Percentiles rank a stretch among this genome's conserved stretches.
Conservation (phyloP, 2,888 invertebrate species). For the Stegana nigrithorax region DNA sequence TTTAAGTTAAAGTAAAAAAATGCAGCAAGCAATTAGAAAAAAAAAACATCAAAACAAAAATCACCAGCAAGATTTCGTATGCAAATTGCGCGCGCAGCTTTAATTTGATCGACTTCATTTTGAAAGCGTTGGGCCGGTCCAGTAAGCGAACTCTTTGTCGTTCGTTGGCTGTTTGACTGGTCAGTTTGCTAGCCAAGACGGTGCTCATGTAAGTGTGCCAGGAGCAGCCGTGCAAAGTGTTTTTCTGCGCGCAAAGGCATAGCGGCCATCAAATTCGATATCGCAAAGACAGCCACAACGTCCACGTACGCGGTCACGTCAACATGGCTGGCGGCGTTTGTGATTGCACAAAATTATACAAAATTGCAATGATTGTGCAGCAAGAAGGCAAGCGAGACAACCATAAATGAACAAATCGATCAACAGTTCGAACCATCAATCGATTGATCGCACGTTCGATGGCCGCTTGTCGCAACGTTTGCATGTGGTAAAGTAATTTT, state of each 20-base stretch:
- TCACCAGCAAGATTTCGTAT: conserved; percentile 45
- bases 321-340: conserved; percentile 42
- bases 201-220: neutral
- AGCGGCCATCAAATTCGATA: conserved; percentile 30
- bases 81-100: conserved; percentile 59
- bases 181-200: conserved; percentile 12
- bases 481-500: conserved; percentile 20
- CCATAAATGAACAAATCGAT: conserved; percentile 17
- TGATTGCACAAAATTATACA: conserved; percentile 64
- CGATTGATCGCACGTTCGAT: neutral
- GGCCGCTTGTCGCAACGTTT: conserved; percentile 7
- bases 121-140: conserved; percentile 32
- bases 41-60: conserved; percentile 21
- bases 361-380: conserved; percentile 65
- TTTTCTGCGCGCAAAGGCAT: neutral
- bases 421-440: neutral
- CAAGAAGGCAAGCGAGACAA: too few relatives aligned
- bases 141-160: conserved; percentile 17
- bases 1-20: conserved; percentile 21
- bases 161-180: conserved; percentile 24
- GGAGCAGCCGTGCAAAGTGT: conserved; percentile 7
- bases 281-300: too few relatives aligned
- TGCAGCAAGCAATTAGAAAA: neutral
- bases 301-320: too few relatives aligned
- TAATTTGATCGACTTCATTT: conserved; percentile 62